These are phyloP conservation scores for Drosophila saltans DNA, from an alignment of 1,140 invertebrate genomes.

Conservation along the genomic window DNA sequence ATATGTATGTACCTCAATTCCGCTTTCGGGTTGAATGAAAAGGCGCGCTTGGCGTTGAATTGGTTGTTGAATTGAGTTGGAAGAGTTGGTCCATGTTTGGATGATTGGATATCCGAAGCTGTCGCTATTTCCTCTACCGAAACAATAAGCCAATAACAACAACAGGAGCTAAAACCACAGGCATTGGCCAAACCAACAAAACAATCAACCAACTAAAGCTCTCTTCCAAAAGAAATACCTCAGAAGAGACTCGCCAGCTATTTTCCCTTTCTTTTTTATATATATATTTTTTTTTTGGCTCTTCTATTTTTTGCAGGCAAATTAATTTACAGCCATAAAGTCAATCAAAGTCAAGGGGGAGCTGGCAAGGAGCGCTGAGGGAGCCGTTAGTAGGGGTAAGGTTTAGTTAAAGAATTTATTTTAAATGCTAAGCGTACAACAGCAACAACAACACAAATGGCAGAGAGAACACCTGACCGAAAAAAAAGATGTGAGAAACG, in stretches of 20 bases:
- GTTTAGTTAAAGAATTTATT: slow-evolving; percentile 19
- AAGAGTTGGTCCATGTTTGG: slow-evolving; percentile 35
- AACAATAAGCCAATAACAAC: slow-evolving; percentile 57
- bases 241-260: slow-evolving; percentile 13
- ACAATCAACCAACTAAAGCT: slow-evolving; percentile 31
- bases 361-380: background rate
- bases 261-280: background rate
- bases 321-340: slow-evolving; percentile 39
- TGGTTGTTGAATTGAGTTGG: slow-evolving; percentile 53
- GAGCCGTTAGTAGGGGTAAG: slow-evolving; percentile 3
- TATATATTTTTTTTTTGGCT: background rate
- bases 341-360: slow-evolving; percentile 41
- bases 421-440: slow-evolving; percentile 13
- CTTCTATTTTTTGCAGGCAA: slow-evolving; percentile 24
- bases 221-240: slow-evolving; percentile 22
- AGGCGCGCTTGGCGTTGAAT: slow-evolving; percentile 47
- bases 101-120: slow-evolving; percentile 49
- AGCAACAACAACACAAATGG: background rate
- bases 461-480: slow-evolving; percentile 5
- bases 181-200: slow-evolving; percentile 36
- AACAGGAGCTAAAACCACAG: slow-evolving; percentile 21
- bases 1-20: slow-evolving; percentile 25
- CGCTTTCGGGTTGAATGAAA: slow-evolving; percentile 31
- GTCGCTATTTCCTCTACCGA: slow-evolving; percentile 22
- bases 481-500: slow-evolving; percentile 14